Percentiles rank a stretch among this genome's conserved stretches.
These are phyloP conservation scores for Henricia sp. DNA, from an alignment of 53 echinoderm and acorn worm species.

Conservation along the genomic window DNA sequence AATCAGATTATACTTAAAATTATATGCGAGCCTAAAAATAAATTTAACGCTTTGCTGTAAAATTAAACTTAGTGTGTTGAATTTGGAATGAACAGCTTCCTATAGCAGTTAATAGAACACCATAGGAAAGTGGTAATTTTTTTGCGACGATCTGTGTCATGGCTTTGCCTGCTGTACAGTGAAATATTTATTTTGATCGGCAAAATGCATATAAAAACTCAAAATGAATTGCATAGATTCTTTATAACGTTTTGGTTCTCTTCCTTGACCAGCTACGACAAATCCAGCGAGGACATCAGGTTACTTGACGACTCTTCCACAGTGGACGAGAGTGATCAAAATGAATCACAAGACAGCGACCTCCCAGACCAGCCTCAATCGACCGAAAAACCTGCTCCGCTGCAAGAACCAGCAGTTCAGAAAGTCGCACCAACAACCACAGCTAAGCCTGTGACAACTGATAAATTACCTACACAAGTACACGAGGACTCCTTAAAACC, in stretches of 20 bases:
- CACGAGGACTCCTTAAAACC: neutral
- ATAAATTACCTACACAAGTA: neutral
- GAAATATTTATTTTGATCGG: too few relatives aligned
- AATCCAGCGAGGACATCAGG: conserved; percentile 77
- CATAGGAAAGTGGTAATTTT: too few relatives aligned
- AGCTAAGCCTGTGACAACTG: neutral
- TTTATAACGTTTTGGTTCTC: neutral
- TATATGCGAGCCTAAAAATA: too few relatives aligned
- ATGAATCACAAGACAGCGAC: neutral
- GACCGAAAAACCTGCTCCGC: neutral
- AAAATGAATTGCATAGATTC: neutral
- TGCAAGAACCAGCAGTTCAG: conserved; percentile 39
- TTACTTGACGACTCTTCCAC: neutral
- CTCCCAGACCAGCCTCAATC: neutral
- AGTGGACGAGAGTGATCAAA: neutral
- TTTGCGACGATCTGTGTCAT: too few relatives aligned
- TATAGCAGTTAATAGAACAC: too few relatives aligned
- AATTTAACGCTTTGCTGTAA: too few relatives aligned
- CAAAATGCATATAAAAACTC: too few relatives aligned
- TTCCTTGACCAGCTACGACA: conserved; percentile 81
- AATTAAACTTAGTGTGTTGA: too few relatives aligned
- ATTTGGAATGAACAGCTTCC: too few relatives aligned
- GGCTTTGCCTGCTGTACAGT: too few relatives aligned
- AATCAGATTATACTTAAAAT: too few relatives aligned
- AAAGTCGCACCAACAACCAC: conserved; percentile 39